These are phyloP conservation scores for Rafetus swinhoei DNA, from an alignment of 2,113 vertebrate genomes.

Conservation along the genomic window DNA sequence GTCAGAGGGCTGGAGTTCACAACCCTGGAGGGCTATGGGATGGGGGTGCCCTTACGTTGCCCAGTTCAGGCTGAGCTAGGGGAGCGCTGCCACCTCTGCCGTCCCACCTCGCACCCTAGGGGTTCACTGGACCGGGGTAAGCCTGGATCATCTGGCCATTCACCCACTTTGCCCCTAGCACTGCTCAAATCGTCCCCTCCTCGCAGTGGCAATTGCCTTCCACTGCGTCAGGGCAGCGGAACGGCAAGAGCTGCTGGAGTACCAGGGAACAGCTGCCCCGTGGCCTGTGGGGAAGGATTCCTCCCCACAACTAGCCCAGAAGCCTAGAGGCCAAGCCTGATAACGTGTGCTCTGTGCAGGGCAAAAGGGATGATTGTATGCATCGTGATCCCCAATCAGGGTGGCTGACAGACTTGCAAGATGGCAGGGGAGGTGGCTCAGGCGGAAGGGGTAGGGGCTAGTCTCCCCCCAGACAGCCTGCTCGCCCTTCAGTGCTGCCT, in stretches of 20 bases:
- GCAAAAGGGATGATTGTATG: not conserved
- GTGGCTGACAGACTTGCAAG: too few species aligned
- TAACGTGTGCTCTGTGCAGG: fast-evolving
- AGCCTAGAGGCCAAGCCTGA: not conserved
- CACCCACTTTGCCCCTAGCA: fast-evolving
- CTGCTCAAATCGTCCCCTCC: not conserved
- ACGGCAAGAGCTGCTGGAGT: fast-evolving
- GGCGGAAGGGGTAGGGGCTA: too few species aligned
- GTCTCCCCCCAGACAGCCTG: too few species aligned
- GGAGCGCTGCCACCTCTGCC: not conserved
- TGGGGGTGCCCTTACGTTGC: not conserved
- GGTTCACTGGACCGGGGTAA: not conserved
- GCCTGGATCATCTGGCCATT: not conserved
- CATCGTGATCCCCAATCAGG: too few species aligned
- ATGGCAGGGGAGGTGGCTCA: too few species aligned
- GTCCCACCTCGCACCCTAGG: not conserved
- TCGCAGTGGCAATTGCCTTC: not conserved
- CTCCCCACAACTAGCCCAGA: not conserved
- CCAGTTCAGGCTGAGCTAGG: not conserved
- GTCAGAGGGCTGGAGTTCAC: not conserved
- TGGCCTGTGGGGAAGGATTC: not conserved
- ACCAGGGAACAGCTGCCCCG: not conserved
- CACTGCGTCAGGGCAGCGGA: not conserved
- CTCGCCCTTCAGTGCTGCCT: too few species aligned
- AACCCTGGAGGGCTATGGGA: not conserved